Evolutionary conservation across 2,888 invertebrate species (phyloP).

Genomic region (Meteorus colon): DNA sequence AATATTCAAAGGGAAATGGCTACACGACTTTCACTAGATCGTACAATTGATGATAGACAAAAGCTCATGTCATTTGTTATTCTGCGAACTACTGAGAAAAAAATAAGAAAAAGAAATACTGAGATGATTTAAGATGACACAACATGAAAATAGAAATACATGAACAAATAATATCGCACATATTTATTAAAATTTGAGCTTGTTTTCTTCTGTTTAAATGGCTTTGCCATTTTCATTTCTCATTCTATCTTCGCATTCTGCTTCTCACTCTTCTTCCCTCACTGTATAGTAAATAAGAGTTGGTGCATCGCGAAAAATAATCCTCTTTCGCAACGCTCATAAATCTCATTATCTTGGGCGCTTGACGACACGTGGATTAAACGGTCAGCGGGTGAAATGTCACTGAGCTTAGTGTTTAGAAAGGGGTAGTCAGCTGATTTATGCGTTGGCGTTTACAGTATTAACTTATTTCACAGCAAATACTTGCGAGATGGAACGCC

Average conservation of each 20-base stretch:
- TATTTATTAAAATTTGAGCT: neutral
- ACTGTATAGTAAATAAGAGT: conserved; percentile 21
- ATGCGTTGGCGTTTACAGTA: conserved; percentile 45
- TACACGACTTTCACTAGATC: neutral
- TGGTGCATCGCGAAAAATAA: conserved; percentile 45
- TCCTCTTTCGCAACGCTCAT: conserved; percentile 40
- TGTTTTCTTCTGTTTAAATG: neutral
- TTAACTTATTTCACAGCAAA: conserved; percentile 44
- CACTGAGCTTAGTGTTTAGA: conserved; percentile 50
- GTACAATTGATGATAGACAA: neutral
- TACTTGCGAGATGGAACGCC: neutral
- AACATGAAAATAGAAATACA: neutral
- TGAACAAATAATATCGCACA: neutral
- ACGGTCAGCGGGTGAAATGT: conserved; percentile 32
- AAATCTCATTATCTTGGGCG: conserved; percentile 50
- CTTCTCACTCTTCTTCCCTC: neutral
- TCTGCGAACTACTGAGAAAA: neutral
- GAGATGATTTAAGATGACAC: neutral
- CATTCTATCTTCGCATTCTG: neutral
- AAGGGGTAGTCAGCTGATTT: conserved; percentile 48
- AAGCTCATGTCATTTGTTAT: neutral
- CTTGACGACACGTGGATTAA: conserved; percentile 44
- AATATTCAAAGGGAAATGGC: neutral
- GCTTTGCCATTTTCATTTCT: neutral
- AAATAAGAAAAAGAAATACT: neutral